These are phyloP conservation scores for Platerodrilus igneus DNA, from an alignment of 2,888 invertebrate species.

Conservation along the genomic window DNA sequence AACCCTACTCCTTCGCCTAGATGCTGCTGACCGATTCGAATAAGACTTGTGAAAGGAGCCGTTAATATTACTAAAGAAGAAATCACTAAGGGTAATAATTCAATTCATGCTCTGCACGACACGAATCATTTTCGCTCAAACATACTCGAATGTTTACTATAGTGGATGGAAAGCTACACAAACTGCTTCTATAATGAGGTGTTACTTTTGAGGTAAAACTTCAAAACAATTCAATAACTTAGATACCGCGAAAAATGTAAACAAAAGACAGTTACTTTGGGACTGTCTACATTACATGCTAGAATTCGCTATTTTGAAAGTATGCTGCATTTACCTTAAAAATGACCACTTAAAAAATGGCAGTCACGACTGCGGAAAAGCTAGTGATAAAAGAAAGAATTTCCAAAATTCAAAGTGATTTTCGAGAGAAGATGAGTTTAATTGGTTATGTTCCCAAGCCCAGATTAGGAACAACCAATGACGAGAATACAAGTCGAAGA, in stretches of 20 bases:
- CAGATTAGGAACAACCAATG: constrained; percentile 29
- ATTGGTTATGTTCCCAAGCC: constrained; percentile 26
- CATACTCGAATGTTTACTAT: too few species aligned
- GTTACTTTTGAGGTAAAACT: constrained; percentile 33
- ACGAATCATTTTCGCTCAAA: too few species aligned
- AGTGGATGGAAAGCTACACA: too few species aligned
- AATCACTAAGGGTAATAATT: constrained; percentile 27
- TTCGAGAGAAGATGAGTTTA: constrained; percentile 22
- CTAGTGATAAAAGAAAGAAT: constrained; percentile 14
- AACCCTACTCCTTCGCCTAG: constrained; percentile 34
- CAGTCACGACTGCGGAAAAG: constrained; percentile 11
- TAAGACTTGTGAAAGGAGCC: constrained; percentile 31
- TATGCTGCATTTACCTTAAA: constrained; percentile 36
- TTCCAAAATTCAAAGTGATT: constrained; percentile 27
- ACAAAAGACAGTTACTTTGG: constrained; percentile 30
- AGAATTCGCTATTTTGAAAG: constrained; percentile 34
- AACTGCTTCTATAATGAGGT: constrained; percentile 29
- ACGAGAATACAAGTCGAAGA: constrained; percentile 17
- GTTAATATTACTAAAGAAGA: constrained; percentile 31
- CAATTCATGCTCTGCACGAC: too few species aligned
- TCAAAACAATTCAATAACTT: constrained; percentile 28
- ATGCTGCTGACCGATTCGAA: constrained; percentile 33
- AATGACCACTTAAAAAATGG: constrained; percentile 25
- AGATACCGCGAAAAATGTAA: constrained; percentile 14
- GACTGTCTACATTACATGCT: constrained; percentile 34